Evolutionary conservation across 1,140 invertebrate species (phyloP), one percentile per base, ranked within the genome.

Genomic region (Listronotus oregonensis): DNA sequence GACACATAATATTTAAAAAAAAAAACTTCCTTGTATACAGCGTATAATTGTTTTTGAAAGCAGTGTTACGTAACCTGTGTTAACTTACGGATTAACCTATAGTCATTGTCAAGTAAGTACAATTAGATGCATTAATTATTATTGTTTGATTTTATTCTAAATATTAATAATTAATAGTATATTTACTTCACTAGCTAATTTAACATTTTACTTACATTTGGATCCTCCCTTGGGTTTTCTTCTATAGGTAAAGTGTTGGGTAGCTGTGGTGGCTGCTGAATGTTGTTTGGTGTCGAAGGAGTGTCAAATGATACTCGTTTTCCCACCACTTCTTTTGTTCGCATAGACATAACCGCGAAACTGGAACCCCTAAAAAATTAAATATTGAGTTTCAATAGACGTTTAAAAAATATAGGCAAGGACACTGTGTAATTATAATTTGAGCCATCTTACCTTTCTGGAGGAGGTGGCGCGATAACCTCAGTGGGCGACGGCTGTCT

Each of bases 201-300:
- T n/a, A n/a, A n/a, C n/a, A n/a, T n/a, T n/a, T 46, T n/a, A 76
- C 88, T 87, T 83, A 93, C 91, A 78, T 92, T 91, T 43, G 89
- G 88, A 82, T 93, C 91, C 81, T 93, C 90, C 73, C 88, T 80
- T 43, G 89, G 85, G 42, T 83, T 85, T 61, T 89, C 87, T 76
- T 78, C 75, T 6, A 78, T 50, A 47, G 73, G 70, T 68, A 79
- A 63, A 68, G 72, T 71, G 63, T 67, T 72, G 56, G 78, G 73
- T 60, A 75, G 42, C 66, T 82, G 51, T 78, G 77, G 72, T 78
- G 70, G 69, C 81, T 75, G 60, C 80, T 76, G 62, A 76, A 57
- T 46, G 60, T 43, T 34, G 69, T 74, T 67, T 44, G 68, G 59
- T 6, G 67, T 66, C n/a, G 75, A 72, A 0, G 72, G 66, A 50